phyloP scores from a whole-genome alignment of 2,888 invertebrate species.

The Harmothoe impar region DNA sequence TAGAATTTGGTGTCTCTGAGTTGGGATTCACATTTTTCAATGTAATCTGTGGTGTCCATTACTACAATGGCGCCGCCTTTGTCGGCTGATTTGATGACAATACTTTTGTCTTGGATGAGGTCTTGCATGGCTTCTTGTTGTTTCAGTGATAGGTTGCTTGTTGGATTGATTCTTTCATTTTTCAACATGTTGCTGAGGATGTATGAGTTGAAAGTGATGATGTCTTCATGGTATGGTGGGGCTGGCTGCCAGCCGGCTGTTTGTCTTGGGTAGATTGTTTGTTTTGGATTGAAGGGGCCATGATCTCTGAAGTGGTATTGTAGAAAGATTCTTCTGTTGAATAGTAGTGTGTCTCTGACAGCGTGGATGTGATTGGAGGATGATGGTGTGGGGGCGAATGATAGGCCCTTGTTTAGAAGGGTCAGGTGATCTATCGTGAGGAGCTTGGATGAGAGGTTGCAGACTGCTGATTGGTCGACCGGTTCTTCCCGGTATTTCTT shows the following conservation, averaged over 20 bases:
- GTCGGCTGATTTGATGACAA: not conserved
- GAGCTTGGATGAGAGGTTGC: not conserved
- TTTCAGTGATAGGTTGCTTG: not conserved
- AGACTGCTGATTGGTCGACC: no score
- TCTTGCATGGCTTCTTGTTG: not conserved
- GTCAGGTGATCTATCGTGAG: not conserved
- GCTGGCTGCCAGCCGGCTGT: not conserved
- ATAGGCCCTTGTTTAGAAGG: no score
- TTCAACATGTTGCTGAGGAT: not conserved
- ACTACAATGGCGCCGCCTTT: not conserved
- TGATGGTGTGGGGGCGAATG: not conserved
- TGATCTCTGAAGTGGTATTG: not conserved
- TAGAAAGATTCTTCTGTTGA: not conserved
- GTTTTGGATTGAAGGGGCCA: not conserved
- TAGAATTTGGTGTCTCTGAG: not conserved
- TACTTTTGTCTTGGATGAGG: not conserved
- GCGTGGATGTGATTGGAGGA: not conserved
- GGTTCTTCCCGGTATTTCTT: constrained; percentile 5
- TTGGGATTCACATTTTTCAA: no score
- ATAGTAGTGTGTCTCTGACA: not conserved
- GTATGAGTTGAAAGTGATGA: no score
- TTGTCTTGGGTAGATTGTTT: not conserved
- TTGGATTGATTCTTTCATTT: not conserved
- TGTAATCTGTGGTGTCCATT: not conserved
- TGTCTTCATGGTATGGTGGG: not conserved